Conservation (phyloP, 2,797 vertebrate genomes). For the Choloepus didactylus region DNA sequence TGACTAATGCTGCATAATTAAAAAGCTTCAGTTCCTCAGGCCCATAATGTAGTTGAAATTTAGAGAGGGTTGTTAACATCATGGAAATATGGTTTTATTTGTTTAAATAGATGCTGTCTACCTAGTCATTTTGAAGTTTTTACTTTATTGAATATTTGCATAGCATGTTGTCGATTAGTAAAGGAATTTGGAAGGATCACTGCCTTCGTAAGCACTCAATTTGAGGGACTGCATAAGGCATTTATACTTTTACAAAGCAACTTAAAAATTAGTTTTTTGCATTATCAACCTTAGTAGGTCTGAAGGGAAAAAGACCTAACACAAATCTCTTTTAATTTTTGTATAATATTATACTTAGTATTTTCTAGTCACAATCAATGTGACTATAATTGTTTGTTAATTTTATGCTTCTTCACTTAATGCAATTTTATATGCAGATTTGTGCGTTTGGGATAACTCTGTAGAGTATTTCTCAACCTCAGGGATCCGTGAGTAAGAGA, state of each 20-base stretch:
- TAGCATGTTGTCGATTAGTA: background rate
- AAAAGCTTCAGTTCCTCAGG: conserved; percentile 69
- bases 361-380: background rate
- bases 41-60: conserved; percentile 67
- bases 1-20: conserved; percentile 82
- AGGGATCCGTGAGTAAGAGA: background rate
- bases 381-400: background rate
- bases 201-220: background rate
- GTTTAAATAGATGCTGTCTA: background rate
- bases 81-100: conserved; percentile 48
- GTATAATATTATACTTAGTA: fast-evolving
- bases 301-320: background rate
- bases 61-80: conserved; percentile 60
- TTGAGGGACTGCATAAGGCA: background rate
- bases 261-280: background rate
- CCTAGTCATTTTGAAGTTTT: conserved; percentile 55
- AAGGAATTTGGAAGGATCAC: background rate
- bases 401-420: background rate
- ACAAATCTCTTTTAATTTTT: background rate
- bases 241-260: background rate
- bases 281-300: background rate
- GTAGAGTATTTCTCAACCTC: background rate
- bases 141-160: background rate
- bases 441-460: background rate
- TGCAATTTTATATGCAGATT: background rate